Evolutionary conservation across 2,113 vertebrate genomes (phyloP).

Genomic region (Neolamprologus sp.): DNA sequence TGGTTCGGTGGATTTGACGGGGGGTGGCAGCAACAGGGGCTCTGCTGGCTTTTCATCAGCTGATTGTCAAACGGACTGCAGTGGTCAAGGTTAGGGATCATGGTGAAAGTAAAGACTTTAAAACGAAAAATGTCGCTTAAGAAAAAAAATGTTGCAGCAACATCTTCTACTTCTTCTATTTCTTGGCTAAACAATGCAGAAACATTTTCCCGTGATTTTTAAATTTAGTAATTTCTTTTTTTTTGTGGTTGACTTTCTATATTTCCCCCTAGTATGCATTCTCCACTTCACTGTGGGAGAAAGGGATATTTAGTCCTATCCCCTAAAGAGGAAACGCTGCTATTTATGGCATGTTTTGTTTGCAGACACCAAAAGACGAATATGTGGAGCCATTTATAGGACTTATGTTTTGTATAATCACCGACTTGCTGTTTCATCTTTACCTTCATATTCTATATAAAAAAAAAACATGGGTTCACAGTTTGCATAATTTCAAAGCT

Average conservation of each 20-base stretch:
- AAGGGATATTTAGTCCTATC: not conserved
- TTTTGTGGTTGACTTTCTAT: not conserved
- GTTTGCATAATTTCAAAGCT: not conserved
- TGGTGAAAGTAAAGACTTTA: not conserved
- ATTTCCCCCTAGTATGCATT: not conserved
- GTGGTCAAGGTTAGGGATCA: conserved; percentile 51
- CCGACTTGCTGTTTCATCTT: not conserved
- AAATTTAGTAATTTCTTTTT: not conserved
- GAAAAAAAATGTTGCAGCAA: not conserved
- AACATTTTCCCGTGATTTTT: not conserved
- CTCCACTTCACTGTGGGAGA: not conserved
- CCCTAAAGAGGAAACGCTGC: conserved; percentile 7
- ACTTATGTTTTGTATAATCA: not conserved
- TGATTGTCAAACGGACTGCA: conserved; percentile 70
- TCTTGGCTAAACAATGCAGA: not conserved
- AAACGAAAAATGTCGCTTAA: not conserved
- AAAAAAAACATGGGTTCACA: not conserved
- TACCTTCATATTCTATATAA: not conserved
- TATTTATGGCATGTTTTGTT: conserved; percentile 56
- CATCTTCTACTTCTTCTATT: not conserved
- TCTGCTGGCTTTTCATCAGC: conserved; percentile 61
- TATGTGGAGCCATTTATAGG: not conserved
- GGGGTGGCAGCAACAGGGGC: not conserved
- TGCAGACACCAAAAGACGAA: conserved; percentile 39
- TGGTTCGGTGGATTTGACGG: not conserved